These are phyloP conservation scores for Riptortus pedestris DNA, from an alignment of 1,140 invertebrate genomes.

Conservation along the genomic window DNA sequence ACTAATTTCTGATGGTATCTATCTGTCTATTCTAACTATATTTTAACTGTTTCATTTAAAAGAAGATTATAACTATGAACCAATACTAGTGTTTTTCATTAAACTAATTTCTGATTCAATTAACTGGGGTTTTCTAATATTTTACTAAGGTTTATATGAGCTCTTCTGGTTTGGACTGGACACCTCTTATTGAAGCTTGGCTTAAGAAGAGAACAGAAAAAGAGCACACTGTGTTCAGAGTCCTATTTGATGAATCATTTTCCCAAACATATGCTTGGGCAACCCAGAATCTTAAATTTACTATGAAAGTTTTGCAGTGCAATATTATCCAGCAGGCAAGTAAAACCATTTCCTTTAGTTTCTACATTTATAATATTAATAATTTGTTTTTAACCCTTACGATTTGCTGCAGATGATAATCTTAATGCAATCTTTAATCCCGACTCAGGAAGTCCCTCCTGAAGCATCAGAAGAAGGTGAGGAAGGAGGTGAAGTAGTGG, in stretches of 20 bases:
- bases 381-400: not conserved
- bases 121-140: no score
- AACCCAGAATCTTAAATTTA: conserved; percentile 67
- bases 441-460: conserved; percentile 41
- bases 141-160: conserved; percentile 93
- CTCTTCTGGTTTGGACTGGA: conserved; percentile 84
- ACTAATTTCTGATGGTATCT: no score
- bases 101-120: no score
- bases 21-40: no score
- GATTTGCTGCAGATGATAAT: conserved; percentile 53
- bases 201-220: conserved; percentile 58
- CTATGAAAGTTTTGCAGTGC: conserved; percentile 81
- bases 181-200: conserved; percentile 75
- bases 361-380: not conserved
- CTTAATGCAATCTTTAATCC: conserved; percentile 76
- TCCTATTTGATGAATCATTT: conserved; percentile 74
- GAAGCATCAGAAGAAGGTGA: conserved; percentile 29
- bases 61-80: no score
- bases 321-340: conserved; percentile 66
- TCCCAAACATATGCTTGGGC: conserved; percentile 65
- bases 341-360: not conserved
- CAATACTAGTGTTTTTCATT: no score
- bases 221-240: conserved; percentile 63
- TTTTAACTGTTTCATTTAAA: no score
- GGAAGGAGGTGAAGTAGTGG: conserved; percentile 33